phyloP scores from a whole-genome alignment of 2,113 vertebrate species.

The Ciconia boyciana region DNA sequence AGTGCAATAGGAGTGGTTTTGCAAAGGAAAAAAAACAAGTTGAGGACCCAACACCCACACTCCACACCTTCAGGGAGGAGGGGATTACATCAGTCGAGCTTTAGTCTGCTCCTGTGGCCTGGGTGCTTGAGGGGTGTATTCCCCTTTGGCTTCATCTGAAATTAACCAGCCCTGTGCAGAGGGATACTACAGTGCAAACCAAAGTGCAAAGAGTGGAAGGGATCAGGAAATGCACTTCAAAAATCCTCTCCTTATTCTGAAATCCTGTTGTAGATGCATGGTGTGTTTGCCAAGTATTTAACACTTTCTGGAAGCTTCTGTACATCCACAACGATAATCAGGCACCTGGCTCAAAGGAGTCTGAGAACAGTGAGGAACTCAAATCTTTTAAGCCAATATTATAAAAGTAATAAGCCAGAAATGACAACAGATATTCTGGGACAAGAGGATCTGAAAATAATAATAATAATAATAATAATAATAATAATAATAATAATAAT shows the following conservation, averaged over 20 bases:
- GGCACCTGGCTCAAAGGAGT: neutral
- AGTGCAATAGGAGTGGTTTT: neutral
- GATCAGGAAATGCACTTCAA: neutral
- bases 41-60: neutral
- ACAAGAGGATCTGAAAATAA: neutral
- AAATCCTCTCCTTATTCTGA: neutral
- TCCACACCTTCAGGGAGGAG: too few relatives aligned
- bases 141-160: neutral
- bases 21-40: neutral
- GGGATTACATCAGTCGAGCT: neutral
- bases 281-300: neutral
- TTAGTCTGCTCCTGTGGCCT: neutral
- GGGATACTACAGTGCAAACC: neutral
- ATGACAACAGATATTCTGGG: neutral
- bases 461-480: neutral
- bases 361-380: neutral
- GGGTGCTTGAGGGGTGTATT: neutral
- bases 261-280: neutral
- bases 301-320: neutral
- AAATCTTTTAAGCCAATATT: neutral
- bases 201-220: neutral
- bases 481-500: neutral
- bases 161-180: neutral
- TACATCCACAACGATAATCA: neutral
- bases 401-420: neutral